These are phyloP conservation scores for Psittacula derbiana DNA, from an alignment of 2,797 vertebrate genomes.

Conservation along the genomic window DNA sequence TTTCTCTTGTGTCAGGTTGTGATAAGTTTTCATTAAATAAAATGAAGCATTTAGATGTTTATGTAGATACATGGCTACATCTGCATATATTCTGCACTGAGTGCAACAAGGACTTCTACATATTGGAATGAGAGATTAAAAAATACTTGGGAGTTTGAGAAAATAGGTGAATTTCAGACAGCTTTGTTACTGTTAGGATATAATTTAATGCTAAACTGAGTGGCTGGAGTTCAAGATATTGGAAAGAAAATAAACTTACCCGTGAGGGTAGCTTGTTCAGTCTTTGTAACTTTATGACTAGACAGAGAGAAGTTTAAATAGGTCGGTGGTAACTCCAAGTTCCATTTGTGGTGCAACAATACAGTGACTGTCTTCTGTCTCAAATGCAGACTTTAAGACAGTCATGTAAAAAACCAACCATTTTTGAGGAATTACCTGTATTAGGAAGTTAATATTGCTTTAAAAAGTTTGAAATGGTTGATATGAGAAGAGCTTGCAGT, in stretches of 20 bases:
- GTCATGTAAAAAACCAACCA: fast-evolving
- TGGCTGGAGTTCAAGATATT: background rate
- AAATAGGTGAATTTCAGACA: background rate
- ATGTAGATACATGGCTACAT: background rate
- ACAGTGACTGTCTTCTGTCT: background rate
- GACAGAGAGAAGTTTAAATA: background rate
- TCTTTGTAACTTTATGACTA: background rate
- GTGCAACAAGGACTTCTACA: fast-evolving
- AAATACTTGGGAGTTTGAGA: background rate
- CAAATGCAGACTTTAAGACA: background rate
- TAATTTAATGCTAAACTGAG: background rate
- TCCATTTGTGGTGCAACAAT: background rate
- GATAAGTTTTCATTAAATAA: background rate
- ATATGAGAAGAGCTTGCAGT: background rate
- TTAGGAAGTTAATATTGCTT: background rate
- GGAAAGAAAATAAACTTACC: background rate
- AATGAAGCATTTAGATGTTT: background rate
- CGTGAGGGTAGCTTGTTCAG: background rate
- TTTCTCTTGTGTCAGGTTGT: background rate
- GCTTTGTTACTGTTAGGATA: background rate
- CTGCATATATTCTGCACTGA: background rate
- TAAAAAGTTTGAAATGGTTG: background rate
- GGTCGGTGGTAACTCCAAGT: background rate
- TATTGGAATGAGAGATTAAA: background rate
- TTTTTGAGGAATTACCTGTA: background rate